Percentiles rank a stretch among this genome's conserved stretches.
Evolutionary conservation across 2,797 vertebrate genomes (phyloP).

Genomic region (Gadopsis marmoratus): DNA sequence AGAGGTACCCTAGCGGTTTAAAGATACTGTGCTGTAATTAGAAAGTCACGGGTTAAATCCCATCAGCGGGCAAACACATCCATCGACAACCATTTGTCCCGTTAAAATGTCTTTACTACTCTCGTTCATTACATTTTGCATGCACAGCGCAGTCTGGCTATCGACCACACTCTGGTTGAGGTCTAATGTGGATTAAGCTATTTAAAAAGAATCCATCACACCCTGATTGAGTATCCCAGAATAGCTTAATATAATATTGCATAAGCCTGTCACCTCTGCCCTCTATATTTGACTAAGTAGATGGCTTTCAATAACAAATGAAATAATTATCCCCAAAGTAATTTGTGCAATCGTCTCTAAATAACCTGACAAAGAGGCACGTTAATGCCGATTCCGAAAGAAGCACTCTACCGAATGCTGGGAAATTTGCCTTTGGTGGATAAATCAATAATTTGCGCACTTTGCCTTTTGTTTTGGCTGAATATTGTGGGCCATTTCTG

Average conservation of each 20-base stretch:
- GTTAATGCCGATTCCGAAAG: conserved; percentile 41
- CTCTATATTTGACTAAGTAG: conserved; percentile 45
- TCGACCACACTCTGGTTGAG: conserved; percentile 30
- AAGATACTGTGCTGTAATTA: conserved; percentile 59
- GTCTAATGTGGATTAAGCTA: conserved; percentile 61
- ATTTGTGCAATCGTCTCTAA: conserved; percentile 44
- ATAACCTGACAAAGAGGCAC: conserved; percentile 43
- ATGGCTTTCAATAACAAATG: conserved; percentile 50
- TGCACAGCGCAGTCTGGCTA: conserved; percentile 34
- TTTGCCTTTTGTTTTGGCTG: conserved; percentile 12
- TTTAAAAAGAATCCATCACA: conserved; percentile 59
- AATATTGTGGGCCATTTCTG: neutral
- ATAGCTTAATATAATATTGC: conserved; percentile 37
- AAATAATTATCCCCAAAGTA: conserved; percentile 49
- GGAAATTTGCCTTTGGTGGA: conserved; percentile 33
- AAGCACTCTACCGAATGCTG: conserved; percentile 23
- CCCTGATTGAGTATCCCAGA: conserved; percentile 51
- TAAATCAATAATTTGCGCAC: conserved; percentile 37
- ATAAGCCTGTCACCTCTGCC: conserved; percentile 26
- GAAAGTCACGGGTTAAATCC: conserved; percentile 64
- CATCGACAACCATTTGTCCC: conserved; percentile 42
- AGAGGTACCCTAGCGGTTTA: conserved; percentile 52
- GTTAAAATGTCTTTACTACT: conserved; percentile 31
- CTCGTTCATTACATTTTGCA: conserved; percentile 38
- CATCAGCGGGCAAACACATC: conserved; percentile 20